Base-by-base conservation (phyloP, 2,797 vertebrate genomes). In the Pseudocheirus occidentalis region DNA sequence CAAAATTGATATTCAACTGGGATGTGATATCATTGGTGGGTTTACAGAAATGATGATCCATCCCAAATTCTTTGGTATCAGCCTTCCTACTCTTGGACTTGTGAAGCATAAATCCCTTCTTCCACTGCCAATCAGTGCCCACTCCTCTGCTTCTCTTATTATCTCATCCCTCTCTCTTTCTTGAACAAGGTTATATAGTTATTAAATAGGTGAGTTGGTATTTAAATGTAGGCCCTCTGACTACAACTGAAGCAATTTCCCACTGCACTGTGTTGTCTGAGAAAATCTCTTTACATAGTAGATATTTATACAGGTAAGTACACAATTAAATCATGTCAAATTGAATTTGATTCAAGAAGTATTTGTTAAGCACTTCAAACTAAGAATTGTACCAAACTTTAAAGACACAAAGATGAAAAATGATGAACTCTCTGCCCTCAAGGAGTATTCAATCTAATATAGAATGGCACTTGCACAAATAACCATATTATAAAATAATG, bases 21-120 rank as follows among this genome's bases (percentile, higher is more conserved):
- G 99, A 99, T 21, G 99, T 99, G 98, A 99, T 99, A 98, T 99
- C 99, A 46, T 99, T 99, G 97, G 99, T 99, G 10, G 99, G 99
- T 98, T 99, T 99, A 97, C 99, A 99, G 99, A 99, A 99, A 98
- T 99, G 99, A 98, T 99, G 99, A 97, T 99, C 99, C 89, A 99
- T 99, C 5, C 98, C 98, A 0, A 99, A 99, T 96, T 99, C 99
- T 66, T 99, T 99, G 11, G 99, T 98, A 0, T 99, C 98, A 96
- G 98, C 98, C 99, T 99, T 99, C 98, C 99, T 99, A 18, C 99
- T 99, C 99, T 99, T 99, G 96, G 99, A 99, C 98, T 99, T 99
- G 99, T 99, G 99, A 97, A 99, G 99, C 97, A 99, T 99, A 96
- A 99, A 99, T 98, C 99, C 99, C 97, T 99, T 99, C 99, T 99